Evolutionary conservation across 2,797 vertebrate species (phyloP), one percentile per base, ranked within the genome.

Genomic region (Hippoglossus hippoglossus): DNA sequence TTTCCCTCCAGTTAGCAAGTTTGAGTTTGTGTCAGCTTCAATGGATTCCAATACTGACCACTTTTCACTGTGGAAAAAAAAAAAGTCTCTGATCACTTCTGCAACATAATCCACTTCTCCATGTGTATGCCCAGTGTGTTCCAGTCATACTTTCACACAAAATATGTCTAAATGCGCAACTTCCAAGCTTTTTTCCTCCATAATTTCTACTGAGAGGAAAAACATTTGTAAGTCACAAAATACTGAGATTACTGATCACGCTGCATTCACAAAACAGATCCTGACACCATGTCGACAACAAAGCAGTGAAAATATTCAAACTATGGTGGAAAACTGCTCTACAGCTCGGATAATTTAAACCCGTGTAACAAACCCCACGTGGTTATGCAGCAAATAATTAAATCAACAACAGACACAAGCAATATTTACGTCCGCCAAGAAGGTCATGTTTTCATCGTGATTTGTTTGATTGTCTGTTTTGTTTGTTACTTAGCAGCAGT

Each of bases 181-280:
- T 21, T 59, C 51, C 61, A 65, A 36, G 25, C 22, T 67, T 71
- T 62, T 8, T 24, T 9, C 62, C 57, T 73, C 52, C 53, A 39
- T 65, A 70, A 67, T 54, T 83, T 63, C 71, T 41, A 31, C 51
- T 54, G 53, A 68, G 82, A 85, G 82, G 66, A 86, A 75, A 80
- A 81, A 75, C 74, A 80, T 74, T 79, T 76, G 69, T 54, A 73
- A 75, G 57, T 81, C 74, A 80, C 62, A 79, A 75, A 73, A 74
- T 81, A 78, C 80, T 74, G 66, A 72, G 55, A 80, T 73, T 54
- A 64, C 46, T 41, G 47, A 69, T 75, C 47, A 41, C 11, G 63
- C 47, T 61, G 61, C 73, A 78, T 59, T 83, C 81, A 74, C 49
- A 71, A 79, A 80, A 72, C 71, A 64, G n/a, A 75, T 72, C 57